phyloP scores from a whole-genome alignment of 2,888 invertebrate genomes.

The Dromius quadrimaculatus region DNA sequence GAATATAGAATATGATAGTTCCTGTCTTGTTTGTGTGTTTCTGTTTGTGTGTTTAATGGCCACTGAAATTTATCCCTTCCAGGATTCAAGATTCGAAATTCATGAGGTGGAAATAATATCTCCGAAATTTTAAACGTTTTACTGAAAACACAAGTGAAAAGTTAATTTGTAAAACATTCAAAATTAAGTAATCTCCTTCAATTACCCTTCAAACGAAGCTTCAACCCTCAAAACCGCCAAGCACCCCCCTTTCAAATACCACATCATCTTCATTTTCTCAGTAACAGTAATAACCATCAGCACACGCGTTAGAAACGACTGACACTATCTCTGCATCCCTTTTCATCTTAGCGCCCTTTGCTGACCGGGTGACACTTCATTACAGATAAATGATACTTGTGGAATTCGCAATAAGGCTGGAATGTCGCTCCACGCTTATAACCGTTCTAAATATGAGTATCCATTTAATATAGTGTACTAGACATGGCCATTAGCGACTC shows the following conservation, averaged over 20 bases:
- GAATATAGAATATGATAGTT: neutral
- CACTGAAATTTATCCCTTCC: neutral
- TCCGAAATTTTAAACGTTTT: too few species aligned
- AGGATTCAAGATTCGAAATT: neutral
- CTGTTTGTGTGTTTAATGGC: slow-evolving; percentile 7
- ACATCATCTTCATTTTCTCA: too few species aligned
- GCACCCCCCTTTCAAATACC: too few species aligned
- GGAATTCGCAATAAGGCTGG: slow-evolving; percentile 68
- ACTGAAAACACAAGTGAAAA: neutral
- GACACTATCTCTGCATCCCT: slow-evolving; percentile 47
- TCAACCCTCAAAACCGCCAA: too few species aligned
- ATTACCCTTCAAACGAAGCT: too few species aligned
- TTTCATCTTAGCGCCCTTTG: neutral
- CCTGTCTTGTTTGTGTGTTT: neutral
- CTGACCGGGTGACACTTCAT: slow-evolving; percentile 46
- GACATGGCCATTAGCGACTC: slow-evolving; percentile 56
- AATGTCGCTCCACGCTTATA: slow-evolving; percentile 60
- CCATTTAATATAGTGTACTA: slow-evolving; percentile 63
- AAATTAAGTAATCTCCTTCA: too few species aligned
- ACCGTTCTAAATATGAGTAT: slow-evolving; percentile 64
- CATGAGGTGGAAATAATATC: neutral
- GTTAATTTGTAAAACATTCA: too few species aligned
- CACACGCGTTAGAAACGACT: neutral
- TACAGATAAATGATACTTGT: slow-evolving; percentile 63
- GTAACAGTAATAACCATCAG: slow-evolving; percentile 23